Evolutionary conservation across 2,888 invertebrate species (phyloP).

Genomic region (Glomeris marginata): DNA sequence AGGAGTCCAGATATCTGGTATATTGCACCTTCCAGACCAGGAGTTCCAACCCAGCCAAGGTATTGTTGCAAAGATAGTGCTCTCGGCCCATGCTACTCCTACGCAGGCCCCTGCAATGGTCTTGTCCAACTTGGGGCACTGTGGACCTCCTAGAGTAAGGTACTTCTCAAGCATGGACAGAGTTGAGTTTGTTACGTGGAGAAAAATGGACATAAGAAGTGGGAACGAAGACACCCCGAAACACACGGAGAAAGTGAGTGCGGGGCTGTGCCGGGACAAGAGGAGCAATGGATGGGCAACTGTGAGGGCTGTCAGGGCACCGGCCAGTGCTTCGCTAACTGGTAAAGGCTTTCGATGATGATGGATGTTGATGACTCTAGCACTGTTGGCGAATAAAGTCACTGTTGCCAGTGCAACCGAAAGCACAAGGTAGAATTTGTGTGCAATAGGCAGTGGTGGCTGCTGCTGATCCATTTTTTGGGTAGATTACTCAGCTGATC

Average conservation of each 20-base stretch:
- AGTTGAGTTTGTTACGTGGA: slow-evolving; percentile 14
- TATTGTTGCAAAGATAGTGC: slow-evolving; percentile 10
- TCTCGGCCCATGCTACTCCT: slow-evolving; percentile 22
- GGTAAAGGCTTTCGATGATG: slow-evolving; percentile 14
- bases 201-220: slow-evolving; percentile 14
- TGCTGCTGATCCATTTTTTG: background rate
- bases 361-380: slow-evolving; percentile 13
- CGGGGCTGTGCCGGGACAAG: background rate
- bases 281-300: slow-evolving; percentile 15
- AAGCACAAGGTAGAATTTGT: slow-evolving; percentile 19
- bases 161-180: slow-evolving; percentile 15
- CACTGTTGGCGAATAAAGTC: slow-evolving; percentile 19
- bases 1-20: slow-evolving; percentile 14
- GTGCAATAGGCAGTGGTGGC: slow-evolving; percentile 15
- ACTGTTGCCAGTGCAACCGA: slow-evolving; percentile 20
- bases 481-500: too few species aligned
- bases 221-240: slow-evolving; percentile 14
- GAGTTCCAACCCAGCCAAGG: slow-evolving; percentile 16
- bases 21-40: slow-evolving; percentile 9
- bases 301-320: slow-evolving; percentile 16
- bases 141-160: slow-evolving; percentile 11
- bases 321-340: slow-evolving; percentile 15
- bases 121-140: slow-evolving; percentile 7
- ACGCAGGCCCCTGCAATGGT: slow-evolving; percentile 34
- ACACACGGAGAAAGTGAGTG: slow-evolving; percentile 8